Percentiles rank a stretch among this genome's conserved stretches.
phyloP scores from a whole-genome alignment of 2,113 vertebrate genomes.

The Cynocephalus volans region DNA sequence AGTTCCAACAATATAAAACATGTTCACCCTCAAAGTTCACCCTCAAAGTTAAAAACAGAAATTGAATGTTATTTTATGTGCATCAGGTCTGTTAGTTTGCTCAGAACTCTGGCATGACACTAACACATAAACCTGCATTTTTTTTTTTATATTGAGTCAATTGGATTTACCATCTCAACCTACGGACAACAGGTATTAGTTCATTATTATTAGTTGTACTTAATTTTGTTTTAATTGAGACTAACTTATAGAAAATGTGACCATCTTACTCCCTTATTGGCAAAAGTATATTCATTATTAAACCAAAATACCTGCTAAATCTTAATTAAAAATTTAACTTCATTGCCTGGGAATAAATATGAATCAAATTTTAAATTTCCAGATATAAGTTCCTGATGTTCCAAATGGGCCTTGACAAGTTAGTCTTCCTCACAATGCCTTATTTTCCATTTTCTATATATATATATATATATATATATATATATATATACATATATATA shows the following conservation, averaged over 20 bases:
- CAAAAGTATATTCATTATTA: not conserved
- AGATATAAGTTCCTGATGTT: not conserved
- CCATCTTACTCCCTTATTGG: not conserved
- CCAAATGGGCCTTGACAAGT: not conserved
- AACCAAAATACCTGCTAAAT: not conserved
- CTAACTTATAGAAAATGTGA: not conserved
- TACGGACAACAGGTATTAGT: not conserved
- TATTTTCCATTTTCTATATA: not conserved
- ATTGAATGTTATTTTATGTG: not conserved
- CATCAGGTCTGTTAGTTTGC: not conserved
- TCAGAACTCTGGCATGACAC: not conserved
- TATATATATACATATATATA: not conserved
- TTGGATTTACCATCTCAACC: not conserved
- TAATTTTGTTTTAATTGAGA: not conserved
- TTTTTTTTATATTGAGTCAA: not conserved
- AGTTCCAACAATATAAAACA: not conserved
- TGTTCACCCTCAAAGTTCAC: not conserved
- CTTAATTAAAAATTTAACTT: not conserved
- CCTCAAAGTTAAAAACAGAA: not conserved
- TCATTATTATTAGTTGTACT: not conserved
- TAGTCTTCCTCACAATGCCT: not conserved
- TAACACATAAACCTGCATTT: not conserved
- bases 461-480: not conserved
- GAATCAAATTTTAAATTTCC: not conserved
- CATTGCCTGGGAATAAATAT: not conserved